A percentile compares a stretch with the other conserved stretches of the same genome.
Conservation (phyloP, 2,888 invertebrate species). For the Drepanosiphum platanoidis region DNA sequence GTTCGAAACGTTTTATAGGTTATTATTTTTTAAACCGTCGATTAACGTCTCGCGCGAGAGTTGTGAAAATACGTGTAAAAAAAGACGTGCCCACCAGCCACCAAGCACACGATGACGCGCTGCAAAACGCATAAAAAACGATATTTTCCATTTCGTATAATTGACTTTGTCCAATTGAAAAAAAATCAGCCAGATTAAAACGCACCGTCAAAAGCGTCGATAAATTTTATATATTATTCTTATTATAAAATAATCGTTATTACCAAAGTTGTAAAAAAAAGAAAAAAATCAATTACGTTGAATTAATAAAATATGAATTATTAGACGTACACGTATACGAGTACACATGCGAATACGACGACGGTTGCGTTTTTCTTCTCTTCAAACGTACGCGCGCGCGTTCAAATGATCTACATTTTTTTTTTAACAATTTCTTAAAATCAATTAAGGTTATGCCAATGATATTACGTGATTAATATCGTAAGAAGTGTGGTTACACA, state of each 20-base stretch:
- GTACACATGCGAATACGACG: neutral
- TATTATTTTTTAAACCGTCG: neutral
- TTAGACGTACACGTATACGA: no score
- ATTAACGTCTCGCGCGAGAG: neutral
- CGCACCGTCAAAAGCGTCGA: conserved; percentile 11
- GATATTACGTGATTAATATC: neutral
- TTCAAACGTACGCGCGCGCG: neutral
- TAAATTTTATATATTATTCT: conserved; percentile 11
- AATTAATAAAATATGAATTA: conserved; percentile 35
- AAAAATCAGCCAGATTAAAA: conserved; percentile 28
- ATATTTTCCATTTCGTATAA: conserved; percentile 28
- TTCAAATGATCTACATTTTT: neutral
- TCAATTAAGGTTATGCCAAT: neutral
- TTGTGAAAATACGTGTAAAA: neutral
- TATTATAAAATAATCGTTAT: conserved; percentile 20
- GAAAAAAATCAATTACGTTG: conserved; percentile 18
- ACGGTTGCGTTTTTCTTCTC: neutral
- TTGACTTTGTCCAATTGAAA: conserved; percentile 25
- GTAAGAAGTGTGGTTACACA: no score
- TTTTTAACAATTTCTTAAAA: neutral
- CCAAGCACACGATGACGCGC: no score
- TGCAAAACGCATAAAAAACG: neutral
- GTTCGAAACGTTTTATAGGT: no score
- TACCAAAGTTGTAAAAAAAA: conserved; percentile 29
- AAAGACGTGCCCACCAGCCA: neutral